A percentile compares a stretch with the other conserved stretches of the same genome.
Evolutionary conservation across 2,888 invertebrate genomes (phyloP).

Genomic region (Phlogophora meticulosa): DNA sequence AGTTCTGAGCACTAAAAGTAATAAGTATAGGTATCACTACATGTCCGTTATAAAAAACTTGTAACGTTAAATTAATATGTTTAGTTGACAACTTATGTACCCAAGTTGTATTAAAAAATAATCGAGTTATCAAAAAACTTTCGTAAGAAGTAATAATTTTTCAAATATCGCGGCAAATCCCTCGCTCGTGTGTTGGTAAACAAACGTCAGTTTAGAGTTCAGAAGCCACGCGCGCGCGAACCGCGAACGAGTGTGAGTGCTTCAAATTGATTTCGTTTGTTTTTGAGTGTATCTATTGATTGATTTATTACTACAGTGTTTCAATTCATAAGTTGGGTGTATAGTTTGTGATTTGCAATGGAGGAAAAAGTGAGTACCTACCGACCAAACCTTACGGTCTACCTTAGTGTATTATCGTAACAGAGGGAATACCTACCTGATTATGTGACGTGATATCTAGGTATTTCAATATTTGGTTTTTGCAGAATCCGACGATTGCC

Average conservation of each 20-base stretch:
- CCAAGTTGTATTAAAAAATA: too few species aligned
- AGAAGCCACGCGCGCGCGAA: too few species aligned
- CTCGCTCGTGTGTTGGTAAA: not conserved
- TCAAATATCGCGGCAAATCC: slow-evolving; percentile 1
- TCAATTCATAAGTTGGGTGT: slow-evolving; percentile 2
- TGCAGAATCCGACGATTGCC: slow-evolving; percentile 7
- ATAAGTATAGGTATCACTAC: too few species aligned
- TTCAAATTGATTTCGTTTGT: not conserved
- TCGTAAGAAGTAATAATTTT: too few species aligned
- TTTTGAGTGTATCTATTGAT: slow-evolving; percentile 5
- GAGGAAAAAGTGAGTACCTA: slow-evolving; percentile 11
- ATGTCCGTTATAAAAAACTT: too few species aligned
- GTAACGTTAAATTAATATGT: too few species aligned
- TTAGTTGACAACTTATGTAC: too few species aligned
- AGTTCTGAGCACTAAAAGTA: too few species aligned
- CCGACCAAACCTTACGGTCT: not conserved
- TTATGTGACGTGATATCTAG: not conserved
- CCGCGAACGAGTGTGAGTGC: not conserved
- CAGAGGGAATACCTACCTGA: not conserved
- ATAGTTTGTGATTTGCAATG: too few species aligned
- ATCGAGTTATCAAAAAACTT: too few species aligned
- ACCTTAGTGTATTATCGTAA: not conserved
- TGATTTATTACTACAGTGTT: not conserved
- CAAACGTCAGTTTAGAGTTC: slow-evolving; percentile 12
- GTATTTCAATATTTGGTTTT: slow-evolving; percentile 6